Evolutionary conservation across 2,113 vertebrate genomes (phyloP).

Genomic region (Ovibos moschatus): DNA sequence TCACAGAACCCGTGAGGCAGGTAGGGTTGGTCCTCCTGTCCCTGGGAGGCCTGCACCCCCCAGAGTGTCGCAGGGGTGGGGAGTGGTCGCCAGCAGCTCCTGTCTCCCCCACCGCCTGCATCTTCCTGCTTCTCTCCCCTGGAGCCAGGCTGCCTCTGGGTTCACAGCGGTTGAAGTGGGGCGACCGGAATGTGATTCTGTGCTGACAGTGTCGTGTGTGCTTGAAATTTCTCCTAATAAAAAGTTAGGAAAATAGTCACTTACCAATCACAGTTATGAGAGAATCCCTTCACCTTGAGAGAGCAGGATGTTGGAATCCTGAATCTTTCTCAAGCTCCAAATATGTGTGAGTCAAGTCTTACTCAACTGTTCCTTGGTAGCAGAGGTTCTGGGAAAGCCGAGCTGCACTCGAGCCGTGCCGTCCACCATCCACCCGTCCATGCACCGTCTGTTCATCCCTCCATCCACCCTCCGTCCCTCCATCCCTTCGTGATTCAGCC

Average conservation of each 20-base stretch:
- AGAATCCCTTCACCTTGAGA: neutral
- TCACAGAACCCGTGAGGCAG: neutral
- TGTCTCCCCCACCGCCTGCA: too few species aligned
- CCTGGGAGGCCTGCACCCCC: neutral
- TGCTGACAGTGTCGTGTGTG: neutral
- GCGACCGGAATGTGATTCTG: rapidly evolving
- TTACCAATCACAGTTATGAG: neutral
- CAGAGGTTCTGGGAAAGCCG: neutral
- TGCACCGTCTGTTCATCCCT: too few species aligned
- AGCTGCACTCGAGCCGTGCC: neutral
- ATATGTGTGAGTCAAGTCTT: neutral
- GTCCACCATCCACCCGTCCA: neutral
- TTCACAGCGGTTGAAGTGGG: neutral
- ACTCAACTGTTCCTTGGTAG: neutral
- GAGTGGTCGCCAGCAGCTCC: neutral
- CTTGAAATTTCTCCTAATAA: neutral
- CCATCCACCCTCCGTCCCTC: neutral
- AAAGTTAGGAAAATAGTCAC: neutral
- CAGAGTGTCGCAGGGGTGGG: neutral
- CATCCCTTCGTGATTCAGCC: neutral
- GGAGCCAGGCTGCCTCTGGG: neutral
- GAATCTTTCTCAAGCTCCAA: neutral
- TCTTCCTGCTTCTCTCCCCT: neutral
- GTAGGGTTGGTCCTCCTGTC: neutral
- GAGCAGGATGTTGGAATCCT: neutral